Conservation (phyloP, 2,113 vertebrate genomes). For the Trinectes maculatus region DNA sequence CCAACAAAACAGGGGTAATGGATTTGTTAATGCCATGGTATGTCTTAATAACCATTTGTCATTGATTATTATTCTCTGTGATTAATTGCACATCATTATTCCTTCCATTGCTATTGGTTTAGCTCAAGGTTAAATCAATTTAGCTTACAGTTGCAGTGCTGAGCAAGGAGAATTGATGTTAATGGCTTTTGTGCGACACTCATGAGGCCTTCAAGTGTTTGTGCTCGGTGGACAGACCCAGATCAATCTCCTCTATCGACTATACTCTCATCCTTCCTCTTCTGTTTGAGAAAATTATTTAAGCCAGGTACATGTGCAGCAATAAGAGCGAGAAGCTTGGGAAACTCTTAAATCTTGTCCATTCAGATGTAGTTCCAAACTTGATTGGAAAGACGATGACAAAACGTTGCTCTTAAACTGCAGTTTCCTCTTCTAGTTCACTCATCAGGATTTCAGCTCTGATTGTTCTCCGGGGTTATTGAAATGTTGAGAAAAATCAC, state of each 20-base stretch:
- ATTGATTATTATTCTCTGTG: slow-evolving; percentile 51
- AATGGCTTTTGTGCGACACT: slow-evolving; percentile 58
- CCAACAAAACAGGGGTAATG: no score
- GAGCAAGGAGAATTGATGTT: slow-evolving; percentile 49
- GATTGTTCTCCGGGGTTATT: slow-evolving; percentile 33
- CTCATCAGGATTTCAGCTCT: slow-evolving; percentile 27
- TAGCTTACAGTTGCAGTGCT: slow-evolving; percentile 36
- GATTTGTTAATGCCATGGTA: no score
- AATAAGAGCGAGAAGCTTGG: slow-evolving; percentile 12
- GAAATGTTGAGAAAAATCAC: slow-evolving; percentile 32
- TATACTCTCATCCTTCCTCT: slow-evolving; percentile 10
- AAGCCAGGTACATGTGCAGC: slow-evolving; percentile 17
- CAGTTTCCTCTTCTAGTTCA: slow-evolving; percentile 22
- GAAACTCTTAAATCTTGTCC: slow-evolving; percentile 23
- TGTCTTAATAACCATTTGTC: slow-evolving; percentile 48
- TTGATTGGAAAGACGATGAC: slow-evolving; percentile 14
- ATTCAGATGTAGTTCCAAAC: slow-evolving; percentile 6
- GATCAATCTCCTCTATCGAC: slow-evolving; percentile 51
- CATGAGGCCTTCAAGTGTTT: slow-evolving; percentile 50
- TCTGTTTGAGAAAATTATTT: slow-evolving; percentile 46
- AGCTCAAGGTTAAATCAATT: slow-evolving; percentile 63
- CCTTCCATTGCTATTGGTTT: slow-evolving; percentile 26
- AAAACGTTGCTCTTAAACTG: slow-evolving; percentile 31
- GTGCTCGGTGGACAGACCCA: slow-evolving; percentile 15
- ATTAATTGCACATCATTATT: slow-evolving; percentile 63